A percentile compares a stretch with the other conserved stretches of the same genome.
Conservation (phyloP, 2,797 vertebrate genomes). For the Gephyroberyx darwinii region DNA sequence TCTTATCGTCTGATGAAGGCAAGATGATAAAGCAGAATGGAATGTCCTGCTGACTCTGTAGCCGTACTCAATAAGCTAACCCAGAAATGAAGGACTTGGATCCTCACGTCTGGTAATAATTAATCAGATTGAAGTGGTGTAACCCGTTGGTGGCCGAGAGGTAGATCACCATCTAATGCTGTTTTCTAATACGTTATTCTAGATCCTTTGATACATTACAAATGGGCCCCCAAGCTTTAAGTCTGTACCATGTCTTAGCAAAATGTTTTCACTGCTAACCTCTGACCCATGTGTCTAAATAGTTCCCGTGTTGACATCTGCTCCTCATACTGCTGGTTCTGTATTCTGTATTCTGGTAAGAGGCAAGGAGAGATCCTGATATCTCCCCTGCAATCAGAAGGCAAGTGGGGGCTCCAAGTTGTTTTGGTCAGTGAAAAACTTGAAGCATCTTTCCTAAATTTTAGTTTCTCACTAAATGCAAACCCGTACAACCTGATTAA, state of each 20-base stretch:
- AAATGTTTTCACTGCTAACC: no score
- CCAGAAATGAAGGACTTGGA: not conserved
- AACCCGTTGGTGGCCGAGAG: not conserved
- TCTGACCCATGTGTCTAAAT: no score
- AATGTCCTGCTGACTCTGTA: constrained; percentile 22
- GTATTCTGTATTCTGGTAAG: no score
- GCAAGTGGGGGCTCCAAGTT: not conserved
- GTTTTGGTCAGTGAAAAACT: not conserved
- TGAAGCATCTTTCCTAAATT: not conserved
- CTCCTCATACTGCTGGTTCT: no score
- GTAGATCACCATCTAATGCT: not conserved
- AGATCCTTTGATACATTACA: no score
- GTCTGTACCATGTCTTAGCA: no score
- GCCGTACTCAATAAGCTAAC: constrained; percentile 19
- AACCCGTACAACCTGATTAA: not conserved
- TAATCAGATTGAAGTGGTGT: constrained; percentile 14
- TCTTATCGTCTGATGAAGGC: not conserved
- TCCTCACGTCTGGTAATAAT: constrained; percentile 40
- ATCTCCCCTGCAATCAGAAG: no score
- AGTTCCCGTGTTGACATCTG: no score
- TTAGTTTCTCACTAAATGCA: not conserved
- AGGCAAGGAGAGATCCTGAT: no score
- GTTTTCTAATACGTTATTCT: not conserved
- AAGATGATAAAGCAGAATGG: constrained; percentile 6
- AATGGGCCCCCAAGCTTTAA: no score